Evolutionary conservation across 2,888 invertebrate genomes (phyloP).

Genomic region (Andrena praecox): DNA sequence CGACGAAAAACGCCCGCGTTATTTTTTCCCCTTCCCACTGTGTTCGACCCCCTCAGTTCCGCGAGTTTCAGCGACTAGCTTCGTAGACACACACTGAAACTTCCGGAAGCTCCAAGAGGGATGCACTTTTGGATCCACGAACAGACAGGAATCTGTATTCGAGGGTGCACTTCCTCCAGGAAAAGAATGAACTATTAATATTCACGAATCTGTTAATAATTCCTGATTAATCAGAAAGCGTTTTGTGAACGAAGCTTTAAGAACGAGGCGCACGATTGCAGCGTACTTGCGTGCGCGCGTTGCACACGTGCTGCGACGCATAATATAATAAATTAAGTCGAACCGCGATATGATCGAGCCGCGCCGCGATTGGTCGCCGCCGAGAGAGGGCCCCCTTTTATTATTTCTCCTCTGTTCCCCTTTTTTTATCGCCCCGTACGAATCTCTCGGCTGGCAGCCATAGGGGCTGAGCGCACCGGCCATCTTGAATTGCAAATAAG

Average conservation of each 20-base stretch:
- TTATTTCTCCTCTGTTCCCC: conserved; percentile 31
- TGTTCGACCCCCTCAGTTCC: conserved; percentile 14
- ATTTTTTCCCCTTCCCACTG: conserved; percentile 41
- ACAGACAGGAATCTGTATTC: too few relatives aligned
- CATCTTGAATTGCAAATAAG: conserved; percentile 80
- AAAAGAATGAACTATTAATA: too few relatives aligned
- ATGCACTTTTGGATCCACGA: too few relatives aligned
- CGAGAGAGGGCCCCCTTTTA: conserved; percentile 56
- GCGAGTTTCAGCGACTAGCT: conserved; percentile 6
- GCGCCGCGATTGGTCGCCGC: conserved; percentile 74
- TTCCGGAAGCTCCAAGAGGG: too few relatives aligned
- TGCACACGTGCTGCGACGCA: conserved; percentile 60
- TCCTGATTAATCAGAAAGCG: not conserved
- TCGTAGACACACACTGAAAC: not conserved
- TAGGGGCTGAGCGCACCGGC: conserved; percentile 67
- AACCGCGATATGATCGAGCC: conserved; percentile 73
- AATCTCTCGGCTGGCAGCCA: conserved; percentile 75
- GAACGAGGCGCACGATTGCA: not conserved
- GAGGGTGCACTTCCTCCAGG: too few relatives aligned
- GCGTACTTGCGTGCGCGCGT: conserved; percentile 37
- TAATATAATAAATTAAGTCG: conserved; percentile 76
- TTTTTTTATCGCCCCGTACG: conserved; percentile 67
- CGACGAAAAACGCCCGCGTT: conserved; percentile 58
- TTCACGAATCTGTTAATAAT: too few relatives aligned
- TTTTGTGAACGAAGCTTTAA: conserved; percentile 23